phyloP scores from a whole-genome alignment of 2,888 invertebrate genomes.

The Ptilodon capucinus region DNA sequence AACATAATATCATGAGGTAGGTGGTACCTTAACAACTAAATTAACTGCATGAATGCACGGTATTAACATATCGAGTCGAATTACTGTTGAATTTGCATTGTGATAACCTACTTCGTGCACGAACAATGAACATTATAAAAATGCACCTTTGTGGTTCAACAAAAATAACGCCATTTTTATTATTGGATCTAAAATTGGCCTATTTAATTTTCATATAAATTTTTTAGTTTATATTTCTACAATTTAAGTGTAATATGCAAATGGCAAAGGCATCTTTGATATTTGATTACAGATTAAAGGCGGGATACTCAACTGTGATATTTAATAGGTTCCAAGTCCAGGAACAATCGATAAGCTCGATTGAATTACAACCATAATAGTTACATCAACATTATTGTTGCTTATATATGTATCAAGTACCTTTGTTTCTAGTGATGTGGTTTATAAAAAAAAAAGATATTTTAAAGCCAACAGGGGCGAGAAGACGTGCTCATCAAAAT shows the following conservation, averaged over 20 bases:
- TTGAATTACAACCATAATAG: background rate
- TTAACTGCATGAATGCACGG: background rate
- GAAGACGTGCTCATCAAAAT: too few relatives aligned
- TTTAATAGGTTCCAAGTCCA: background rate
- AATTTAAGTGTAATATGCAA: too few relatives aligned
- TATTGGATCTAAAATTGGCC: background rate
- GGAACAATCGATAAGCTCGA: background rate
- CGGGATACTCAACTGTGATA: too few relatives aligned
- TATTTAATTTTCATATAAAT: too few relatives aligned
- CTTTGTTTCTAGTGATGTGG: too few relatives aligned
- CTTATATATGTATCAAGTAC: background rate
- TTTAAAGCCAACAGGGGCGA: too few relatives aligned
- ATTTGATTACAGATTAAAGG: background rate
- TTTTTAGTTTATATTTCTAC: background rate
- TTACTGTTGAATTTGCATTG: constrained; percentile 7
- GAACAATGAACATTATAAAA: constrained; percentile 6
- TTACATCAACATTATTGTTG: background rate
- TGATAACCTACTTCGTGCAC: constrained; percentile 12
- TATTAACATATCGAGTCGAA: constrained; percentile 4
- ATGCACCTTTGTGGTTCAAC: constrained; percentile 1
- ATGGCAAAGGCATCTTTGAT: background rate
- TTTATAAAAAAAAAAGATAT: too few relatives aligned
- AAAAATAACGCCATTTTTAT: background rate
- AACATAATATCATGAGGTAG: background rate
- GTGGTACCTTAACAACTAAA: background rate